Base-by-base conservation (phyloP, 2,113 vertebrate species). In the Siphamia tubifer region DNA sequence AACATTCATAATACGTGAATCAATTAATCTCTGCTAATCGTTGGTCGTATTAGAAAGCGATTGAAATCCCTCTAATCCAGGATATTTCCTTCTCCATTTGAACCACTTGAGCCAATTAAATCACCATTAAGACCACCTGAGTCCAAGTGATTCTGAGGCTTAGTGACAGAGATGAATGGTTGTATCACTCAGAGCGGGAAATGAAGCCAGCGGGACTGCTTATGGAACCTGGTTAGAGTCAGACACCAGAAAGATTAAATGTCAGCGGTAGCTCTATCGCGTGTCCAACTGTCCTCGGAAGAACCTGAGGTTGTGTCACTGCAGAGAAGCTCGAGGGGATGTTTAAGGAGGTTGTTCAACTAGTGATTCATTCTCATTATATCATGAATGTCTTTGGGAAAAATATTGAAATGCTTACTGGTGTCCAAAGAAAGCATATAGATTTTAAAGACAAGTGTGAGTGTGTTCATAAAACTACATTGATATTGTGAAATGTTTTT, bases 151-250 rank as follows among this genome's bases (percentile, higher is more conserved):
- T 65, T 30, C 65, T 74, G 23, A 78, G 8, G 40, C 27, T 42
- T 57, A 49, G 7, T 28, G 62, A 67, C 68, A 52, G 72, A 69
- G 86, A 85, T 56, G 44, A 68, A 87, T 82, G 68, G 25, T 47
- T 61, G 51, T 56, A 51, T 78, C 74, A 48, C 44, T 6, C 13
- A 58, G 45, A 73, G 44, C 58, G 77, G 83, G 80, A 89, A 87
- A 87, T 87, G 54, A 86, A 87, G 48, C 53, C 60, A 53, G 53
- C 9, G 23, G 32, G 63, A 57, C 40, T 30, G 31, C 36, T 60
- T 34, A 48, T 48, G 54, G 47, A 80, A 31, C 48, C 54, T 55
- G 67, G 55, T 77, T 49, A 49, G 24, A 66, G 43, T 75, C 56
- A 52, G 43, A 74, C 55, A 64, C 51, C 64, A 38, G 38, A 40